Conservation (phyloP, 2,113 vertebrate species). For the Anas platyrhynchos region DNA sequence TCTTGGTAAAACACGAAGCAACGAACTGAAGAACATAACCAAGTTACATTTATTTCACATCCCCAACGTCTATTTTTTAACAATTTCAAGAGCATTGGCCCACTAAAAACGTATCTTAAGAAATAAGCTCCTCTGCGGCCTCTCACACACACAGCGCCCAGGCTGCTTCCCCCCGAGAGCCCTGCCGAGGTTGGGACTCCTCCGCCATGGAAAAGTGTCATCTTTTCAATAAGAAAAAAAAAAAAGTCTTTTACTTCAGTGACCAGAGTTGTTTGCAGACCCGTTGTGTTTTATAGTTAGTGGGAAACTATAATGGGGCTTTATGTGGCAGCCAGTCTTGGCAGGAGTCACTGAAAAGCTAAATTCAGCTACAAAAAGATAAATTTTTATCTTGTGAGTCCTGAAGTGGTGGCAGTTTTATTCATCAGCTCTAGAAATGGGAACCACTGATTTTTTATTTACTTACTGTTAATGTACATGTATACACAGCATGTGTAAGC, state of each 20-base stretch:
- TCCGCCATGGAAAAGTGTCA: neutral
- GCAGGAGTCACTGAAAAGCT: neutral
- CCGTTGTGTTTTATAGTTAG: rapidly evolving
- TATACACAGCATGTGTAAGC: neutral
- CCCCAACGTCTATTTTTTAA: neutral
- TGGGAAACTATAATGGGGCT: neutral
- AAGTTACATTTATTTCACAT: neutral
- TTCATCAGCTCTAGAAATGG: neutral
- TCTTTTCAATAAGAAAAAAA: neutral
- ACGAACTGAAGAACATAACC: neutral
- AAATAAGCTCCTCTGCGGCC: no score
- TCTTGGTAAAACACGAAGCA: neutral
- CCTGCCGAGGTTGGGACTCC: neutral
- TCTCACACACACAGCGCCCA: no score
- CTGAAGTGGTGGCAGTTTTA: neutral
- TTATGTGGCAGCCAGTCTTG: rapidly evolving
- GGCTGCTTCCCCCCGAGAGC: neutral
- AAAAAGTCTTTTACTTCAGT: neutral
- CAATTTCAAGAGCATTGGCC: neutral
- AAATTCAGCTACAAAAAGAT: neutral
- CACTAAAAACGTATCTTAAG: neutral
- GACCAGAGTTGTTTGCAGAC: neutral
- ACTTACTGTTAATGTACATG: neutral
- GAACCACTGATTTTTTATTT: neutral
- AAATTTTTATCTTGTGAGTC: neutral